Conservation (phyloP, 30 jellyfish, hydroid and myxozoan genomes). For the Aurelia aurita complex sp. Pacific region DNA sequence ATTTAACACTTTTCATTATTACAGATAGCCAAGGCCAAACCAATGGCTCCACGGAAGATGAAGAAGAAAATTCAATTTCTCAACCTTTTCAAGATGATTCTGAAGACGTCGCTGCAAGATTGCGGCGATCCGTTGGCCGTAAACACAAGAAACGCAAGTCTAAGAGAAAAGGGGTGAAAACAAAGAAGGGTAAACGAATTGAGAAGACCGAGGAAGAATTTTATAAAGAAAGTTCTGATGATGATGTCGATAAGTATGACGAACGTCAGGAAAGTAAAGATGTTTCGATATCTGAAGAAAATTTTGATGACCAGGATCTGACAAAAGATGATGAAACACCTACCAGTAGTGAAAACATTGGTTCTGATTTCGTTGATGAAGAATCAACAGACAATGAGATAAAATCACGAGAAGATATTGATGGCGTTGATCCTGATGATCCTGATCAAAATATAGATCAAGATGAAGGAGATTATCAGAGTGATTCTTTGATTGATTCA, state of each 20-base stretch:
- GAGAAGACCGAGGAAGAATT: neutral
- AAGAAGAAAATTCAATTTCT: neutral
- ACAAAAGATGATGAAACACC: neutral
- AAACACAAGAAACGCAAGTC: too few relatives aligned
- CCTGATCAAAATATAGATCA: constrained; percentile 10
- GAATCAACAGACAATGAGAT: too few relatives aligned
- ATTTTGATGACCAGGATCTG: neutral
- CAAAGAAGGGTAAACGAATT: neutral
- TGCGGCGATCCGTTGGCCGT: too few relatives aligned
- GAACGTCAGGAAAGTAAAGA: neutral
- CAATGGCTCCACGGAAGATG: too few relatives aligned
- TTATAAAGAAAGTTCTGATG: neutral
- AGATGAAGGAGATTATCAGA: neutral
- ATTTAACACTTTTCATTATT: too few relatives aligned
- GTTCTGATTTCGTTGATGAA: too few relatives aligned
- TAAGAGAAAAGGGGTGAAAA: neutral
- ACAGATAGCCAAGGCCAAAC: too few relatives aligned
- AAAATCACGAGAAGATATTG: neutral
- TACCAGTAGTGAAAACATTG: too few relatives aligned
- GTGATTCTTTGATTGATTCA: too few relatives aligned
- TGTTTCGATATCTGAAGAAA: neutral
- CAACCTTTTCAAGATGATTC: neutral
- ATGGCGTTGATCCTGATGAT: constrained; percentile 2
- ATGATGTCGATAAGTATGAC: neutral
- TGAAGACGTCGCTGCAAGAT: too few relatives aligned